These are phyloP conservation scores for Rhingia rostrata DNA, from an alignment of 2,888 invertebrate species.

Conservation along the genomic window DNA sequence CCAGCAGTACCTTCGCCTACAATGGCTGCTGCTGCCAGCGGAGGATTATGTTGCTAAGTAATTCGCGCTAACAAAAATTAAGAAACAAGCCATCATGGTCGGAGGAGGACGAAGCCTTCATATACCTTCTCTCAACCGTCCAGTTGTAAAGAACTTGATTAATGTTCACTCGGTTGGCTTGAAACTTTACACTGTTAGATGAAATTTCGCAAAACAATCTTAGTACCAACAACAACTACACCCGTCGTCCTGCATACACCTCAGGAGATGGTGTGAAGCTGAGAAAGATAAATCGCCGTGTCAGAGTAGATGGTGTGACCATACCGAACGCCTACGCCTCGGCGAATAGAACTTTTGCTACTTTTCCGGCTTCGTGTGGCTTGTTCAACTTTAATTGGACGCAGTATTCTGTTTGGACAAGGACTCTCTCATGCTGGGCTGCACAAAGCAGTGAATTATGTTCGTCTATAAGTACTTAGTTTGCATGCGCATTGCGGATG, in stretches of 20 bases:
- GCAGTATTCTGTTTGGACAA: conserved; percentile 45
- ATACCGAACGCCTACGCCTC: conserved; percentile 65
- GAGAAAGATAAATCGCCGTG: conserved; percentile 68
- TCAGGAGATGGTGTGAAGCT: conserved; percentile 63
- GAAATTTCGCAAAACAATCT: conserved; percentile 62
- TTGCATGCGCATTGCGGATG: conserved; percentile 22
- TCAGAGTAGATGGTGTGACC: conserved; percentile 69
- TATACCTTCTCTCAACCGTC: neutral
- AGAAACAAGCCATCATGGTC: conserved; percentile 35
- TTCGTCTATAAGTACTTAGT: conserved; percentile 13
- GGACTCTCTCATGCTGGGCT: conserved; percentile 37
- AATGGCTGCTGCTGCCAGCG: conserved; percentile 21
- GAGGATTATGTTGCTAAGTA: conserved; percentile 67
- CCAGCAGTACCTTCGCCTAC: conserved; percentile 27
- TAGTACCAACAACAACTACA: conserved; percentile 48
- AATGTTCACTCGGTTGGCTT: conserved; percentile 53
- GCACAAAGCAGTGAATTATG: conserved; percentile 47
- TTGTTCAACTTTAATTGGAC: conserved; percentile 70
- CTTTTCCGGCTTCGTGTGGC: conserved; percentile 72
- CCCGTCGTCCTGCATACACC: conserved; percentile 2
- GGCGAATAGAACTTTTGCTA: conserved; percentile 46
- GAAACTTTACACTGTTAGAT: conserved; percentile 66
- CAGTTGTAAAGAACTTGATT: conserved; percentile 63
- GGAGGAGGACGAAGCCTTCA: neutral
- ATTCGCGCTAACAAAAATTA: conserved; percentile 57